These are phyloP conservation scores for Tympanoctomys barrerae DNA, from an alignment of 2,797 vertebrate species.

Conservation along the genomic window DNA sequence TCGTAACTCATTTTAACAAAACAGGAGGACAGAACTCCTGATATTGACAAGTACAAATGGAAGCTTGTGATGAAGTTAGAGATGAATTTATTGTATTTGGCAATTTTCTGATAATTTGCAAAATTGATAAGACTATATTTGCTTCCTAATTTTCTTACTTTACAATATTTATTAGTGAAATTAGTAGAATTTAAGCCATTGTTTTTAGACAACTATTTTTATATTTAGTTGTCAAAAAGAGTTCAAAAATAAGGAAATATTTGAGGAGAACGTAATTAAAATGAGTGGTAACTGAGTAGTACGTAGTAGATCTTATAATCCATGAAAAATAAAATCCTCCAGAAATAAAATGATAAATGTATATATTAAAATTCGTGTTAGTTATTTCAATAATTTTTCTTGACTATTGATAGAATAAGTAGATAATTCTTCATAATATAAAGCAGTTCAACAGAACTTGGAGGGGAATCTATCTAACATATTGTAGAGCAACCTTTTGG, in stretches of 20 bases:
- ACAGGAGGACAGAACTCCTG: neutral
- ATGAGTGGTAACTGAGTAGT: neutral
- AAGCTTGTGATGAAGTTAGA: neutral
- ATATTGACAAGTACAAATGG: neutral
- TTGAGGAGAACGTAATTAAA: neutral
- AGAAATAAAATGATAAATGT: neutral
- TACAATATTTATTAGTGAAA: neutral
- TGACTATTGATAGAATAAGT: neutral
- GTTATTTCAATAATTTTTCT: neutral
- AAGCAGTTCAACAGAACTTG: neutral
- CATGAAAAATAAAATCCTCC: neutral
- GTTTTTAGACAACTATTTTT: neutral
- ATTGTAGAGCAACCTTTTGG: neutral
- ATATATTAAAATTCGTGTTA: neutral
- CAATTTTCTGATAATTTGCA: neutral
- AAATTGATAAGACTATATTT: neutral
- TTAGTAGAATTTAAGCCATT: neutral
- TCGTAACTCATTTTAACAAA: slow-evolving; percentile 20
- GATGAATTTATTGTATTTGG: neutral
- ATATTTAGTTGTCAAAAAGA: neutral
- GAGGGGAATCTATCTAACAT: neutral
- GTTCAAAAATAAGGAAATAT: neutral
- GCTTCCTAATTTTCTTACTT: neutral
- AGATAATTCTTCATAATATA: neutral
- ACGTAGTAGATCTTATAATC: neutral